phyloP scores from a whole-genome alignment of 2,888 invertebrate genomes.

The Acleris holmiana region DNA sequence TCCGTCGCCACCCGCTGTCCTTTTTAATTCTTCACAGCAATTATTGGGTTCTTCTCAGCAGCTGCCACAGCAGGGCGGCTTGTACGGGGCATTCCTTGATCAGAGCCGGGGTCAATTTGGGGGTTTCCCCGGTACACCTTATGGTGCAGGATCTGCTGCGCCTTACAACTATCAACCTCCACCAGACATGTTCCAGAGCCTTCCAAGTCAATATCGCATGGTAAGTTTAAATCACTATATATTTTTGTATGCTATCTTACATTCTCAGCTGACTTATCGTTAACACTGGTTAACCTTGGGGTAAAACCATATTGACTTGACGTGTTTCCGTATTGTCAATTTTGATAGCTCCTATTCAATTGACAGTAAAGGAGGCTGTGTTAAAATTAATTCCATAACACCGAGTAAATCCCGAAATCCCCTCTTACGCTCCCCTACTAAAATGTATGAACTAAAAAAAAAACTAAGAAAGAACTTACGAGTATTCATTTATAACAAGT shows the following conservation, averaged over 20 bases:
- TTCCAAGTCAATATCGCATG: constrained; percentile 79
- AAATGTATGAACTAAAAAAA: no score
- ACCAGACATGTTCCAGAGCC: constrained; percentile 79
- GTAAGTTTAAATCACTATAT: constrained; percentile 45
- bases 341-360: no score
- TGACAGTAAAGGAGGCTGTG: no score
- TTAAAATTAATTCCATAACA: no score
- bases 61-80: constrained; percentile 88
- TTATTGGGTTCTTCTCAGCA: constrained; percentile 81
- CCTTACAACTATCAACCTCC: constrained; percentile 92
- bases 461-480: no score
- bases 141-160: constrained; percentile 87
- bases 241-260: neutral
- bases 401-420: no score
- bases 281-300: no score
- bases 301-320: no score
- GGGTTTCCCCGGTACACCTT: constrained; percentile 89
- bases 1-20: constrained; percentile 93
- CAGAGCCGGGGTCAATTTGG: constrained; percentile 92
- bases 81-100: constrained; percentile 92
- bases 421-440: no score
- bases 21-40: constrained; percentile 91
- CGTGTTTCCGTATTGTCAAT: no score
- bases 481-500: no score
- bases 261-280: no score